A percentile compares a stretch with the other conserved stretches of the same genome.
Evolutionary conservation across 2,113 vertebrate genomes (phyloP).

Genomic region (Corvus cornix): DNA sequence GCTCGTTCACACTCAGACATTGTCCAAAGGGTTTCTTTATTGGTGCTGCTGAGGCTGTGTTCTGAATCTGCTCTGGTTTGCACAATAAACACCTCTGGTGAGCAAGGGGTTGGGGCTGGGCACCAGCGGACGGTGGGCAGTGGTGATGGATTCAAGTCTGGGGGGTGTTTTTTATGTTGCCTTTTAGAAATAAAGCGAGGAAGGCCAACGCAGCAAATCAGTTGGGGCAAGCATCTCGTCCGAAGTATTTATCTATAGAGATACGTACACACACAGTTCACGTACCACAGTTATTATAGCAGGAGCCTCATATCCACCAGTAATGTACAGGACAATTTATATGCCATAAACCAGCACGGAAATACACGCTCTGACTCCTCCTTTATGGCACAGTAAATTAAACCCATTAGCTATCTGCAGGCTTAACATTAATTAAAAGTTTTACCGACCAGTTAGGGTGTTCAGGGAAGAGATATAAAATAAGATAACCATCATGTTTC

Average conservation of each 20-base stretch:
- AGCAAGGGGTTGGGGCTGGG: not conserved
- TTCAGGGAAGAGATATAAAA: not conserved
- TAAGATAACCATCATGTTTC: not conserved
- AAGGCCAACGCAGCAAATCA: slow-evolving; percentile 27
- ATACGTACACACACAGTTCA: slow-evolving; percentile 1
- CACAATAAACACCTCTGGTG: not conserved
- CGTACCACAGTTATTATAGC: not conserved
- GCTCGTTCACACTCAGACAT: not conserved
- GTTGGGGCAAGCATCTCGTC: not conserved
- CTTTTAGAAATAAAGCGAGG: slow-evolving; percentile 14
- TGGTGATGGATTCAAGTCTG: not conserved
- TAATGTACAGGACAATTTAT: slow-evolving; percentile 27
- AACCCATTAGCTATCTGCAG: slow-evolving; percentile 27
- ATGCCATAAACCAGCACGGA: slow-evolving; percentile 34
- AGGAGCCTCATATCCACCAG: not conserved
- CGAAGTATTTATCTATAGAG: not conserved
- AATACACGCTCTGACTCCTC: not conserved
- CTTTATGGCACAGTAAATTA: slow-evolving; percentile 52
- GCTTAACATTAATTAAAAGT: slow-evolving; percentile 27
- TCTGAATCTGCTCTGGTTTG: not conserved
- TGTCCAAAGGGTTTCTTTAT: not conserved
- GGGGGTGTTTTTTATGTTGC: not conserved
- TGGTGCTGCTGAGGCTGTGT: not conserved
- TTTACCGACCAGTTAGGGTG: not conserved
- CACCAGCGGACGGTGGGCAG: not conserved